A percentile compares a stretch with the other conserved stretches of the same genome.
phyloP scores from a whole-genome alignment of 2,797 vertebrate genomes.

The Microtus obscurus region DNA sequence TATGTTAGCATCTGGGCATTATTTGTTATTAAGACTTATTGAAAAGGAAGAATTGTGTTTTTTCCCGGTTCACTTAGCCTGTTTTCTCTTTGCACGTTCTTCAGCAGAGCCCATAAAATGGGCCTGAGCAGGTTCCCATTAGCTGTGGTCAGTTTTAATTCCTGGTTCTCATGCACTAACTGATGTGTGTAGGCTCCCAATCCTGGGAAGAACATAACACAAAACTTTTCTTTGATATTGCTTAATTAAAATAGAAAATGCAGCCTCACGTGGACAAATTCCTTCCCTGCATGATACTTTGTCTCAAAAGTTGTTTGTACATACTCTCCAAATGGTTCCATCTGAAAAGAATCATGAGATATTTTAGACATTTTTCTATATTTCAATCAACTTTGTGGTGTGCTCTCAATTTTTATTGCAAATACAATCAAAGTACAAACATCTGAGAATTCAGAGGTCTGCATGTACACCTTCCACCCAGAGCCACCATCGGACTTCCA shows the following conservation, averaged over 20 bases:
- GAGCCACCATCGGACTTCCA: not conserved
- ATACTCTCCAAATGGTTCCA: slow-evolving; percentile 33
- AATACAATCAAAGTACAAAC: slow-evolving; percentile 13
- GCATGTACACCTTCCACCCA: not conserved
- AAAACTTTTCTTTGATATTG: slow-evolving; percentile 70
- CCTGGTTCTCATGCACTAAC: slow-evolving; percentile 80
- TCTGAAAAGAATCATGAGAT: slow-evolving; percentile 28
- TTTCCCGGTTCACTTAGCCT: slow-evolving; percentile 71
- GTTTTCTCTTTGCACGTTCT: slow-evolving; percentile 80
- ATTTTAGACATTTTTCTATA: slow-evolving; percentile 25
- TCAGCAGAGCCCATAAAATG: slow-evolving; percentile 77
- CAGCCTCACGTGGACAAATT: slow-evolving; percentile 61
- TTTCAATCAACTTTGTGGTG: not conserved
- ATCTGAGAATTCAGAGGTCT: not conserved
- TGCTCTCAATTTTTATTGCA: slow-evolving; percentile 30
- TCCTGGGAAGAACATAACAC: slow-evolving; percentile 75
- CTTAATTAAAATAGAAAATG: slow-evolving; percentile 80
- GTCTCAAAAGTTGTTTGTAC: slow-evolving; percentile 39
- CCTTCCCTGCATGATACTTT: slow-evolving; percentile 53
- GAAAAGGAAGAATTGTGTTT: slow-evolving; percentile 72
- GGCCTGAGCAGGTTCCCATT: slow-evolving; percentile 78
- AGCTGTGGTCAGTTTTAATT: slow-evolving; percentile 81
- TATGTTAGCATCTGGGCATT: slow-evolving; percentile 66
- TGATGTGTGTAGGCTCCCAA: slow-evolving; percentile 72
- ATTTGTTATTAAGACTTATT: slow-evolving; percentile 77